Evolutionary conservation across 2,797 vertebrate genomes (phyloP).

Genomic region (Peromyscus aztecus): DNA sequence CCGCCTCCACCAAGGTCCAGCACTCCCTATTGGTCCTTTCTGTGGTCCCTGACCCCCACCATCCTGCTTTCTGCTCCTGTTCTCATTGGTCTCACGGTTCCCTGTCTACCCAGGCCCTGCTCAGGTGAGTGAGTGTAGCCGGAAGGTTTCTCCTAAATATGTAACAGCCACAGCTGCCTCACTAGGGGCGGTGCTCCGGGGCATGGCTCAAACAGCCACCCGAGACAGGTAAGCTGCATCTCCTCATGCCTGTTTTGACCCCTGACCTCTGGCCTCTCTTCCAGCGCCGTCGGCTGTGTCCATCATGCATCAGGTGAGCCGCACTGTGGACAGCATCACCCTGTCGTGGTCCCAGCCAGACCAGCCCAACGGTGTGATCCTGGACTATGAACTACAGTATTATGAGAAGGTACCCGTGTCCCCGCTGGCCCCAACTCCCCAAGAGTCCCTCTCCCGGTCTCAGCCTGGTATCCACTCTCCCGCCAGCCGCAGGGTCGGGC

Average conservation of each 20-base stretch:
- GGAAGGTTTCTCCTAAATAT: too few species aligned
- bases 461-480: not conserved
- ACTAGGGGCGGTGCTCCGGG: too few species aligned
- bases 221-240: not conserved
- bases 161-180: too few species aligned
- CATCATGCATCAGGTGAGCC: constrained; percentile 98
- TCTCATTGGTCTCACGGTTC: not conserved
- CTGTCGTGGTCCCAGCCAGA: constrained; percentile 98
- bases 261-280: constrained; percentile 77
- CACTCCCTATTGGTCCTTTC: not conserved
- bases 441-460: not conserved
- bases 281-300: constrained; percentile 95
- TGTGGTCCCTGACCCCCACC: not conserved
- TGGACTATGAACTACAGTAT: constrained; percentile 97
- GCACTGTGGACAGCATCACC: constrained; percentile 94
- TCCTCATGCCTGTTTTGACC: not conserved
- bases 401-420: constrained; percentile 94
- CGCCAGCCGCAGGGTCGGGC: not conserved
- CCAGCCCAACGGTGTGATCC: constrained; percentile 96
- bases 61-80: not conserved
- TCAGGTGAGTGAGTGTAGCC: not conserved
- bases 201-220: too few species aligned
- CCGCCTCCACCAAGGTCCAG: accelerated
- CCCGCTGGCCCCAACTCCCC: not conserved
- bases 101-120: not conserved